phyloP scores from a whole-genome alignment of 2,113 vertebrate species.

The Amia ocellicauda region DNA sequence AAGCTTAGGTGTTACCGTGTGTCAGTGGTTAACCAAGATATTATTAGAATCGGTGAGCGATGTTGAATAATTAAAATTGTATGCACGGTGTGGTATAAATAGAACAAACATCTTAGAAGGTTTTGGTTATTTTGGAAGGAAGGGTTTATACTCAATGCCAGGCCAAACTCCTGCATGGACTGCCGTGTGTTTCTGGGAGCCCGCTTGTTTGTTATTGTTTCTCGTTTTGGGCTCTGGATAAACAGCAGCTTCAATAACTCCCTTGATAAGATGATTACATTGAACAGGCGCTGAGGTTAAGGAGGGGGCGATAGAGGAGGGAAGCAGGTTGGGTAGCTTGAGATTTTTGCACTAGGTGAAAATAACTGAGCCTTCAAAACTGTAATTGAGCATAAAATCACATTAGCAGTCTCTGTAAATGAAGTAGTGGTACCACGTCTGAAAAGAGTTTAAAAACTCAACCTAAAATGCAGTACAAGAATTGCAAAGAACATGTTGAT shows the following conservation, averaged over 20 bases:
- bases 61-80: slow-evolving; percentile 40
- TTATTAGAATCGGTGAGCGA: slow-evolving; percentile 39
- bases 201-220: slow-evolving; percentile 44
- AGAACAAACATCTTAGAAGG: slow-evolving; percentile 29
- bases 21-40: slow-evolving; percentile 41
- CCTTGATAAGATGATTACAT: slow-evolving; percentile 54
- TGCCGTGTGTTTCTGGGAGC: slow-evolving; percentile 22
- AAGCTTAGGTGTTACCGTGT: slow-evolving; percentile 35
- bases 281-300: slow-evolving; percentile 56
- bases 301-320: slow-evolving; percentile 51
- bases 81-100: slow-evolving; percentile 27
- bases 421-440: too few relatives aligned
- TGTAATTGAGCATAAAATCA: slow-evolving; percentile 58
- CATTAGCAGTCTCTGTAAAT: slow-evolving; percentile 38
- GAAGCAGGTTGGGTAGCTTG: slow-evolving; percentile 60
- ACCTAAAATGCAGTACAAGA: too few relatives aligned
- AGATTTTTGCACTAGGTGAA: slow-evolving; percentile 60
- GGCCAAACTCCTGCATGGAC: slow-evolving; percentile 13
- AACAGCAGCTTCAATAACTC: slow-evolving; percentile 47
- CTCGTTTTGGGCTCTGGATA: slow-evolving; percentile 52
- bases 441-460: too few relatives aligned
- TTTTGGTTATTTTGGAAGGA: slow-evolving; percentile 30
- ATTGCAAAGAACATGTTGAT: too few relatives aligned
- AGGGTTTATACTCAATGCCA: slow-evolving; percentile 23
- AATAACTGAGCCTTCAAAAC: slow-evolving; percentile 60